phyloP scores from a whole-genome alignment of 2,113 vertebrate species.

The Scolopax mira region DNA sequence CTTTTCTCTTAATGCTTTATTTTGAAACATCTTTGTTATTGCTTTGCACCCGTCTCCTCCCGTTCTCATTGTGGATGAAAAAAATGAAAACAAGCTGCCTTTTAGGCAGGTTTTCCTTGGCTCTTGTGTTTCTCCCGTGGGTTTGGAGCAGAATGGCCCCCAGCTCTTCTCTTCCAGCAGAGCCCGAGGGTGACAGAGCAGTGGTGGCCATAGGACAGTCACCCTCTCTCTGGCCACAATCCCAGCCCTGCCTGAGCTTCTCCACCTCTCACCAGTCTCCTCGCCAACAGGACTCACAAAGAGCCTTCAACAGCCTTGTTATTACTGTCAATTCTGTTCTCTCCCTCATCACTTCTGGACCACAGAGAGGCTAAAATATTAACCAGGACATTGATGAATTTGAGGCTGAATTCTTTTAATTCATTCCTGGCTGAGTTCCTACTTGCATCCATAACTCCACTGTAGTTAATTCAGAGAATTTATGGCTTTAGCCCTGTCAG shows the following conservation, averaged over 20 bases:
- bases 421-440: slow-evolving; percentile 37
- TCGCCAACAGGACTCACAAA: not conserved
- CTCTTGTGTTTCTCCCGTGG: not conserved
- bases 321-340: not conserved
- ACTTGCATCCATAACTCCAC: not conserved
- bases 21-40: not conserved
- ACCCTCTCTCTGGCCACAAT: not conserved
- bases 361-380: slow-evolving; percentile 22
- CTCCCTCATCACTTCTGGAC: slow-evolving; percentile 19
- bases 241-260: not conserved
- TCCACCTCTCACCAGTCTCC: not conserved
- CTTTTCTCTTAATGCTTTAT: not conserved
- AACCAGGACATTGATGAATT: slow-evolving; percentile 48
- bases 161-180: not conserved
- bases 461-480: slow-evolving; percentile 47
- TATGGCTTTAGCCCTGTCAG: slow-evolving; percentile 29
- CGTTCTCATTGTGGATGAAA: not conserved
- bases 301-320: not conserved
- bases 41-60: not conserved
- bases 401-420: slow-evolving; percentile 45
- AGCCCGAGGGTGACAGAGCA: not conserved
- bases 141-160: not conserved
- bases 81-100: not conserved
- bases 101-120: not conserved
- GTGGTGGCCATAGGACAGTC: not conserved